Evolutionary conservation across 2,888 invertebrate genomes (phyloP).

Genomic region (Drosophila leonis): DNA sequence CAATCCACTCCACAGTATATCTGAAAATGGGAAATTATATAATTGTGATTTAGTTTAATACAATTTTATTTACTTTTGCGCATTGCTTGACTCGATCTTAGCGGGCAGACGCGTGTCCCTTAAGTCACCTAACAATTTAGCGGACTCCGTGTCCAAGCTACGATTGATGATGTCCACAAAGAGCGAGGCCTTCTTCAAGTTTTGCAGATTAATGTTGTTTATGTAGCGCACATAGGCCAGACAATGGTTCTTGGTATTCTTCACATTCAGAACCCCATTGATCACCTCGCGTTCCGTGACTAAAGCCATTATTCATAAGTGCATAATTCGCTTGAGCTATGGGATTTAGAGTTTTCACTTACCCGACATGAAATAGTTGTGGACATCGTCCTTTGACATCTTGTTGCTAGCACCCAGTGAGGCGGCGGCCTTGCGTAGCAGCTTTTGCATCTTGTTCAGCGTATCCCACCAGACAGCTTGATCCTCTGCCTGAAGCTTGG

Average conservation of each 20-base stretch:
- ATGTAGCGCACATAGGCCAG: conserved; percentile 97
- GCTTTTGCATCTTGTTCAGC: conserved; percentile 96
- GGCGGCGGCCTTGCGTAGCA: conserved; percentile 95
- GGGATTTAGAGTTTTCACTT: conserved; percentile 56
- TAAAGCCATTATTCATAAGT: conserved; percentile 81
- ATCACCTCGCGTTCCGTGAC: conserved; percentile 99
- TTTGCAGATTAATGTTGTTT: conserved; percentile 98
- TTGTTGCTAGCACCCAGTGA: conserved; percentile 93
- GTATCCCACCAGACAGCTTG: conserved; percentile 99
- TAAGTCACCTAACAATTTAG: conserved; percentile 94
- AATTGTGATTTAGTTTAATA: not conserved
- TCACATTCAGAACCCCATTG: conserved; percentile 96
- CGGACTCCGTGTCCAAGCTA: conserved; percentile 96
- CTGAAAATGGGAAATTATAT: conserved; percentile 85
- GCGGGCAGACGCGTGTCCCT: conserved; percentile 95
- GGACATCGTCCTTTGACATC: conserved; percentile 96
- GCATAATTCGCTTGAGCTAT: not conserved
- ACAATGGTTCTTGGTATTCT: conserved; percentile 97
- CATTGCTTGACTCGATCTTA: conserved; percentile 95
- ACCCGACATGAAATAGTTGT: conserved; percentile 99
- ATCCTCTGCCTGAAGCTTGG: conserved; percentile 97
- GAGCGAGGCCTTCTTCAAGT: conserved; percentile 96
- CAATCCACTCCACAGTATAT: conserved; percentile 98
- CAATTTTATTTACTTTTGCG: conserved; percentile 90
- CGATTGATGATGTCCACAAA: conserved; percentile 97